Evolutionary conservation across 1,140 invertebrate genomes (phyloP).

Genomic region (Adoxophyes honmai): DNA sequence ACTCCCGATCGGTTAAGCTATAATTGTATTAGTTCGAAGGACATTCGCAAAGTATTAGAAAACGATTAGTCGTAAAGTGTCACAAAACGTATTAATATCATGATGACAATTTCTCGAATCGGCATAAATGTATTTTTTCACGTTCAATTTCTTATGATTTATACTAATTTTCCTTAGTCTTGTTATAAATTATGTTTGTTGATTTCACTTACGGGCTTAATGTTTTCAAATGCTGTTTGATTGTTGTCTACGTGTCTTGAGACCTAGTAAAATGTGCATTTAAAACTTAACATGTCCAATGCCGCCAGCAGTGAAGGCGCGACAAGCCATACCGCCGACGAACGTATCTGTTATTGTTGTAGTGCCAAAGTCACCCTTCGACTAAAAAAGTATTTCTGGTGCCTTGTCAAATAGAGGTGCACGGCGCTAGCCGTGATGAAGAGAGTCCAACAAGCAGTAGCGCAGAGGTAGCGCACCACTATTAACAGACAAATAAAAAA

Average conservation of each 20-base stretch:
- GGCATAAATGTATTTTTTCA: background rate
- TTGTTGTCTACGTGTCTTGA: constrained; percentile 48
- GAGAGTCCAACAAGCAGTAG: too few relatives aligned
- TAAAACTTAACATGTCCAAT: constrained; percentile 41
- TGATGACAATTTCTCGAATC: constrained; percentile 10
- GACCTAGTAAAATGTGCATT: constrained; percentile 56
- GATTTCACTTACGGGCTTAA: background rate
- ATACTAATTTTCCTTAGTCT: background rate
- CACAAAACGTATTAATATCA: background rate
- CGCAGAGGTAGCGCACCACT: too few relatives aligned
- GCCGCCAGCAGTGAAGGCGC: constrained; percentile 47
- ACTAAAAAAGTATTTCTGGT: too few relatives aligned
- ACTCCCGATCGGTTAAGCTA: constrained; percentile 23
- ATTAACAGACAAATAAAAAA: too few relatives aligned
- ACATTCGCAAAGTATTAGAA: background rate
- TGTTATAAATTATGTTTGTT: constrained; percentile 8
- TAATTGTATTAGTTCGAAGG: constrained; percentile 19
- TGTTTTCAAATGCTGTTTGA: constrained; percentile 22
- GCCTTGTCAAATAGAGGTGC: too few relatives aligned
- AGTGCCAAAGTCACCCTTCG: background rate
- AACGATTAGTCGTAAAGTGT: constrained; percentile 2
- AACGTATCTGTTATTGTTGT: constrained; percentile 10
- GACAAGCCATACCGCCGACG: constrained; percentile 17
- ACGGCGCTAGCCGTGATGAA: too few relatives aligned
- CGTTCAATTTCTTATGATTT: background rate